Evolutionary conservation across 2,888 invertebrate genomes (phyloP), one percentile per base, ranked within the genome.

Genomic region (Lacanobia wlatinum): DNA sequence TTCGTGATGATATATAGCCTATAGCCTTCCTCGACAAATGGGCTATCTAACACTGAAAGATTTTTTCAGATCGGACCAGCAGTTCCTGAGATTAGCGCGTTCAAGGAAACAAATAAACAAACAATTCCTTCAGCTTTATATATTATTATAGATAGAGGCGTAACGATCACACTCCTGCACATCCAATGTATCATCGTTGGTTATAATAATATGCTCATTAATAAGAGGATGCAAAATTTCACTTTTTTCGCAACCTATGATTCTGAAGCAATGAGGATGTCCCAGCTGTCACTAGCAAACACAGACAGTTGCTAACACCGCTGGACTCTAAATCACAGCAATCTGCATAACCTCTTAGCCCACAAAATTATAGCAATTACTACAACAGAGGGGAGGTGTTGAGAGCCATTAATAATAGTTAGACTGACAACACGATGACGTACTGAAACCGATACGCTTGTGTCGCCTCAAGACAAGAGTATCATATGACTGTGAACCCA

Each of bases 371-470:
- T 21, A 64, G 64, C 58, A 74, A 55, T 70, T 50, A 82, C 43
- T 70, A 60, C 50, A n/a, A 55, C n/a, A 21, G 28, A 73, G 56
- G 28, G 59, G 72, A 75, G 78, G 62, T 73, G 74, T 64, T 59
- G 18, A 76, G 21, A 77, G 34, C 50, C 73, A 85, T 84, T 85
- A 79, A 70, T 85, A 73, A 80, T 64, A 70, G 80, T 84, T 72
- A 68, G 59, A 63, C 60, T 62, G 76, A 74, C 81, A 81, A 71
- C 65, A 59, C 69, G 63, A 75, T 78, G 82, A 76, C 77, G 77
- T 68, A 67, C 55, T 59, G 87, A 84, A 88, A 89, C 78, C 59
- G 87, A 88, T 85, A 88, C 71, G 68, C 38, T 80, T 80, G 80
- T 80, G 70, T 78, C 74, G 76, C 68, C 63, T 34, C 48, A 66